Base-by-base conservation (phyloP, 2,888 invertebrate genomes). In the Macrosoma leucophasiata region DNA sequence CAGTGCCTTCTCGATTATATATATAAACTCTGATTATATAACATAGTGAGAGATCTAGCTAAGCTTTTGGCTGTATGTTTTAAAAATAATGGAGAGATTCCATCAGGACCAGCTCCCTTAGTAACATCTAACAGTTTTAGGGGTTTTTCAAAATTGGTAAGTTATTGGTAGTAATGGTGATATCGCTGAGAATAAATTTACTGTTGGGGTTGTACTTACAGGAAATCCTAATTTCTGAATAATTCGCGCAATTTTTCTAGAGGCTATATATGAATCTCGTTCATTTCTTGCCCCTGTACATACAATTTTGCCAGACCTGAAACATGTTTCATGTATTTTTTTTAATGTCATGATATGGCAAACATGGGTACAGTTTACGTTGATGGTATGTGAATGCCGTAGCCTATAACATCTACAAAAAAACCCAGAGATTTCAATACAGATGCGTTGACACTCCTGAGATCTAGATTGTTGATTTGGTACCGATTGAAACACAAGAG, bases 201-300 rank as follows among this genome's bases (percentile, higher is more conserved):
- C 8, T 26, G 35, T 19, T 1, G 17, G 3, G 11, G 19, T 4
- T 3, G 11, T 30, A 33, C 85, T 76, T 72, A 92, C 92, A 20
- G 89, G 86, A 70, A 91, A 93, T 29, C 92, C 92, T 11, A 94
- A 74, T 72, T 92, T 93, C 55, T 94, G 93, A 40, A 94, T 89
- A 39, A 94, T 94, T 55, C 93, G 86, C 1, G 92, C 91, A 78
- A 93, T 93, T 64, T 94, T 94, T 46, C 92, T 88, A 0, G 92
- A 88, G 1, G 92, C 93, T 40, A 94, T 74, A 54, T 90, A 88
- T 0, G 92, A 90, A 64, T 93, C 91, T 24, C 88, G 87, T 71
- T 94, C 94, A 64, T 90, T 92, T 59, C 89, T 88, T 2, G 93
- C 89, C 3, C 94, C 94, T 0, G 94, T 94, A 50, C 93, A 92